Evolutionary conservation across 2,888 invertebrate species (phyloP).

Genomic region (Amorpha juglandis): DNA sequence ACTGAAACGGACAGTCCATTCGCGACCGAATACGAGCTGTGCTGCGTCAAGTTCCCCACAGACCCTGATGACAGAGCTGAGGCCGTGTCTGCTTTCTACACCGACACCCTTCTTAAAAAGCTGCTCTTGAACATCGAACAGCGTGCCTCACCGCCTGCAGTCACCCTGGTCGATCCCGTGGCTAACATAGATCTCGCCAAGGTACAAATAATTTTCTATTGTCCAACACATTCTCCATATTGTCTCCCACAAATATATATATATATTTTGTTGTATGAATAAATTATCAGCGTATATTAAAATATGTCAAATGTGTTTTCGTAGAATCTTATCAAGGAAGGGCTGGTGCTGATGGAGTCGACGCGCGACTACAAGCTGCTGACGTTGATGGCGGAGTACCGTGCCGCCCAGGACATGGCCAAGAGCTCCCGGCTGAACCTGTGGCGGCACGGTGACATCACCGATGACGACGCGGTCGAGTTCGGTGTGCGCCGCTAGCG

Average conservation of each 20-base stretch:
- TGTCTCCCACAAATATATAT: not conserved
- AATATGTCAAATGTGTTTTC: not conserved
- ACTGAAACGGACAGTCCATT: constrained; percentile 88
- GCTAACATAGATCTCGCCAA: constrained; percentile 82
- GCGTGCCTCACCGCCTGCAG: constrained; percentile 83
- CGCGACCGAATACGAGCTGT: constrained; percentile 94
- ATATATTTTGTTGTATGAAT: no score
- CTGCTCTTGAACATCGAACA: constrained; percentile 94
- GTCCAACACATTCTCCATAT: not conserved
- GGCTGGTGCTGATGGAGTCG: constrained; percentile 91
- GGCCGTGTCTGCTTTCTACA: constrained; percentile 87
- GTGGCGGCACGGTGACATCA: constrained; percentile 99
- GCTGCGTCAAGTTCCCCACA: constrained; percentile 91
- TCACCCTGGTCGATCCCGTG: constrained; percentile 79
- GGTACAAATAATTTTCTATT: constrained; percentile 48
- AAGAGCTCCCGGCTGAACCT: constrained; percentile 94
- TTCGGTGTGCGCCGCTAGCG: constrained; percentile 80
- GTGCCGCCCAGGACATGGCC: constrained; percentile 93
- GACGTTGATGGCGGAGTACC: constrained; percentile 91
- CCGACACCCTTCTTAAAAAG: constrained; percentile 88
- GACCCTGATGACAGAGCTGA: constrained; percentile 94
- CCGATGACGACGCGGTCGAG: constrained; percentile 92
- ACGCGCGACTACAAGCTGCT: constrained; percentile 92
- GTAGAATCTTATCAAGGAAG: constrained; percentile 93
- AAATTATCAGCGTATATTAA: no score